Percentiles rank a stretch among this genome's conserved stretches.
Conservation (phyloP, 2,797 vertebrate genomes). For the Tenualosa ilisha region DNA sequence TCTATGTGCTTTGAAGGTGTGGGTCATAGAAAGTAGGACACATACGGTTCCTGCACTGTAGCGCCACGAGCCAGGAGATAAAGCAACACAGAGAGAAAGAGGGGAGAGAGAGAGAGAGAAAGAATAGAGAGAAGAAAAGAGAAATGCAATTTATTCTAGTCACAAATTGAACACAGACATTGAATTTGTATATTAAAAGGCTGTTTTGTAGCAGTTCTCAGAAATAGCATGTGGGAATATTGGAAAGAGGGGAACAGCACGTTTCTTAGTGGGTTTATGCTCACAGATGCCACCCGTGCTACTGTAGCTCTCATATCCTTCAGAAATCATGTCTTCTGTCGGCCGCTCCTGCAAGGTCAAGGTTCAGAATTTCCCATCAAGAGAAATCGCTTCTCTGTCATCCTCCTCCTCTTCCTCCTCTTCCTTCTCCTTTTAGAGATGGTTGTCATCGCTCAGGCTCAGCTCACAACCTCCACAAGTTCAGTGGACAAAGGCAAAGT, state of each 20-base stretch:
- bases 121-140: background rate
- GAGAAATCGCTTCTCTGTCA: background rate
- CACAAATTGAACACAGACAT: background rate
- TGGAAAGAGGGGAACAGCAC: background rate
- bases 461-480: slow-evolving; percentile 12
- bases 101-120: background rate
- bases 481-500: slow-evolving; percentile 5
- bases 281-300: background rate
- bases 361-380: background rate
- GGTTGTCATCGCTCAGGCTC: background rate
- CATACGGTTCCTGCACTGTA: background rate
- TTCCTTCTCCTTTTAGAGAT: background rate
- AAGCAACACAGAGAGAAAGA: slow-evolving; percentile 13
- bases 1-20: slow-evolving; percentile 37
- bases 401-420: background rate
- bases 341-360: background rate
- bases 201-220: background rate
- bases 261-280: background rate
- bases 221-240: background rate
- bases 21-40: slow-evolving; percentile 35
- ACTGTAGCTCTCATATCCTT: background rate
- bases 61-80: background rate
- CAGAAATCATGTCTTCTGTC: background rate
- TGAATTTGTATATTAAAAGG: background rate
- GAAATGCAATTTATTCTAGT: background rate